A percentile compares a stretch with the other conserved stretches of the same genome.
Evolutionary conservation across 2,888 invertebrate species (phyloP).

Genomic region (Plemyria rubiginata): DNA sequence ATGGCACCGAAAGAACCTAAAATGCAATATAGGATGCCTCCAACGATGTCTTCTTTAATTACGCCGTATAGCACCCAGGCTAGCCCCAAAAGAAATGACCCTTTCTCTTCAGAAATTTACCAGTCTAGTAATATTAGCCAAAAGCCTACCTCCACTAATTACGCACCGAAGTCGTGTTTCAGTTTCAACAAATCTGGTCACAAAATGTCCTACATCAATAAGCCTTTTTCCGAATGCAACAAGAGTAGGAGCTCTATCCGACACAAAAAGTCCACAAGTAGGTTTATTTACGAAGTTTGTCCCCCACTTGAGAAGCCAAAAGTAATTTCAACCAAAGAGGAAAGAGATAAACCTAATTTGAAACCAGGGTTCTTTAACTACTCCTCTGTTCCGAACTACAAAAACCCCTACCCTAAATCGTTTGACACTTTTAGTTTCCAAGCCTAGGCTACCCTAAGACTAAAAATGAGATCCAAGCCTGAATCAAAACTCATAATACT

Average conservation of each 20-base stretch:
- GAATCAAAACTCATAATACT: not conserved
- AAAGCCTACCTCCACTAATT: constrained; percentile 6
- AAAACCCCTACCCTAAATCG: constrained; percentile 47
- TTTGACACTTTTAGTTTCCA: constrained; percentile 40
- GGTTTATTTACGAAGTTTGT: constrained; percentile 27
- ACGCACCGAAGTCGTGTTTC: constrained; percentile 14
- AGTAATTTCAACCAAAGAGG: constrained; percentile 44
- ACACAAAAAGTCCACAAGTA: constrained; percentile 19
- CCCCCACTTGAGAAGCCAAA: constrained; percentile 48
- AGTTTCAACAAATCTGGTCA: constrained; percentile 16
- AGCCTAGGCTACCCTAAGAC: constrained; percentile 22
- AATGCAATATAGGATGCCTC: constrained; percentile 16
- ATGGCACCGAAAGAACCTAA: constrained; percentile 28
- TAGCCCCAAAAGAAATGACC: not conserved
- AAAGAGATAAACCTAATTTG: constrained; percentile 49
- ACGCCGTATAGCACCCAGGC: constrained; percentile 46
- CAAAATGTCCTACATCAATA: constrained; percentile 13
- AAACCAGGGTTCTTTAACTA: constrained; percentile 48
- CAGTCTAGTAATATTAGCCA: not conserved
- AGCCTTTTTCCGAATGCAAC: constrained; percentile 14
- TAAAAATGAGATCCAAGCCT: constrained; percentile 19
- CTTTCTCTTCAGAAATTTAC: constrained; percentile 1
- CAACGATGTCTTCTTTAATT: constrained; percentile 32
- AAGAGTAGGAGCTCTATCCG: constrained; percentile 27
- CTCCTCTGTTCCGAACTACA: constrained; percentile 48